Conservation (phyloP, 2,797 vertebrate genomes). For the Hozukius guyotensis region DNA sequence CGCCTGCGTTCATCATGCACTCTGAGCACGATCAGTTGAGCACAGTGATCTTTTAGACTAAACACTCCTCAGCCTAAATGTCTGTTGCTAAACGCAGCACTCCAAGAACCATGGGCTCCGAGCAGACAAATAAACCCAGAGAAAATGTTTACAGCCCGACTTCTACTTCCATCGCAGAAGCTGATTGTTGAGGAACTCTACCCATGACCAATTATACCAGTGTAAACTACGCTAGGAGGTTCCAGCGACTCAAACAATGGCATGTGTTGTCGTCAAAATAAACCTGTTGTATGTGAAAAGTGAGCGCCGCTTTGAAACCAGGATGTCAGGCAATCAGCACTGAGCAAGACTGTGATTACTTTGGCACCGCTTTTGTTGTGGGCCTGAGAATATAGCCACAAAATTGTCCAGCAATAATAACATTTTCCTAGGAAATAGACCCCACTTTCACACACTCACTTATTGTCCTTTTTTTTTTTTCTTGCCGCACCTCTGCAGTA, state of each 20-base stretch:
- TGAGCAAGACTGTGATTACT: conserved; percentile 44
- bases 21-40: conserved; percentile 19
- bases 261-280: conserved; percentile 65
- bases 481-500: conserved; percentile 40
- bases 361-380: conserved; percentile 45
- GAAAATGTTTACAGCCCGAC: conserved; percentile 59
- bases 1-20: not conserved
- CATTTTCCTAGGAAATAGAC: conserved; percentile 37
- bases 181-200: conserved; percentile 59
- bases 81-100: conserved; percentile 33
- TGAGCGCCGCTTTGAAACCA: conserved; percentile 57
- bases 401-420: conserved; percentile 30
- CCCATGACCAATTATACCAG: conserved; percentile 63
- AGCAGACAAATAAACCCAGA: conserved; percentile 67
- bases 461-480: conserved; percentile 21
- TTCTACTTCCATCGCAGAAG: conserved; percentile 41
- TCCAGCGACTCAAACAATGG: conserved; percentile 34
- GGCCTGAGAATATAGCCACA: conserved; percentile 31
- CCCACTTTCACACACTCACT: conserved; percentile 52
- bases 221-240: conserved; percentile 50
- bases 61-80: conserved; percentile 64
- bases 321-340: conserved; percentile 61
- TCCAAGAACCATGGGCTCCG: conserved; percentile 20
- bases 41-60: conserved; percentile 61
- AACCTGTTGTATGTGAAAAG: conserved; percentile 54